Percentiles rank a stretch among this genome's conserved stretches.
phyloP scores from a whole-genome alignment of 2,113 vertebrate species.

The Menidia beryllina region DNA sequence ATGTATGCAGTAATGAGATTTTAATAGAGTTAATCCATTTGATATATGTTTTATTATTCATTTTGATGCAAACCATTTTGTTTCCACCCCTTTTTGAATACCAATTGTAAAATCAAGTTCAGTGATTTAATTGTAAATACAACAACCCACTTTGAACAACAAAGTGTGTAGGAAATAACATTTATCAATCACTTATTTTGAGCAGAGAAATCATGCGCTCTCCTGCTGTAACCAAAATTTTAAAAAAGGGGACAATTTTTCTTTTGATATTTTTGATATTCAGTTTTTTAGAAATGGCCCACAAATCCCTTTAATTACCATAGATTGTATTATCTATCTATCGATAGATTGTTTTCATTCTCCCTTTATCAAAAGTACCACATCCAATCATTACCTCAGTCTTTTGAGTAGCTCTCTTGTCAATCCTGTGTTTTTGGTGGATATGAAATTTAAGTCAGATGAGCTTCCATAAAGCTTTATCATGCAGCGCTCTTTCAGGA shows the following conservation, averaged over 20 bases:
- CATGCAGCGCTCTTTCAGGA: conserved; percentile 45
- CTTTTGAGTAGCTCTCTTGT: not conserved
- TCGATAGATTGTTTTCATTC: too few relatives aligned
- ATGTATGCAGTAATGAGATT: too few relatives aligned
- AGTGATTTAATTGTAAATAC: too few relatives aligned
- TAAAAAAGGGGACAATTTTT: conserved; percentile 31
- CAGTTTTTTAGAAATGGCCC: conserved; percentile 61
- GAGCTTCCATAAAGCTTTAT: conserved; percentile 42
- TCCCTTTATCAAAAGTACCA: not conserved
- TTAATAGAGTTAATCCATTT: too few relatives aligned
- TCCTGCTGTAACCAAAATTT: conserved; percentile 34
- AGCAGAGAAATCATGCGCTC: conserved; percentile 31
- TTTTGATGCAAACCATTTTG: too few relatives aligned
- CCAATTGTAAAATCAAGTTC: too few relatives aligned
- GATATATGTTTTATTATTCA: too few relatives aligned
- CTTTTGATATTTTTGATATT: conserved; percentile 60
- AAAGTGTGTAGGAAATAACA: too few relatives aligned
- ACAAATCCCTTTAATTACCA: conserved; percentile 50
- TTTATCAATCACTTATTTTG: too few relatives aligned
- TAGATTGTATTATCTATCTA: too few relatives aligned
- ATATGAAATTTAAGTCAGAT: conserved; percentile 53
- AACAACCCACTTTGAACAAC: too few relatives aligned
- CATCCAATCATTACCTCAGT: not conserved
- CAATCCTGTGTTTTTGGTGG: conserved; percentile 44
- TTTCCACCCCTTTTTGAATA: too few relatives aligned